These are phyloP conservation scores for Clusia tigrina DNA, from an alignment of 2,888 invertebrate species.

Conservation along the genomic window DNA sequence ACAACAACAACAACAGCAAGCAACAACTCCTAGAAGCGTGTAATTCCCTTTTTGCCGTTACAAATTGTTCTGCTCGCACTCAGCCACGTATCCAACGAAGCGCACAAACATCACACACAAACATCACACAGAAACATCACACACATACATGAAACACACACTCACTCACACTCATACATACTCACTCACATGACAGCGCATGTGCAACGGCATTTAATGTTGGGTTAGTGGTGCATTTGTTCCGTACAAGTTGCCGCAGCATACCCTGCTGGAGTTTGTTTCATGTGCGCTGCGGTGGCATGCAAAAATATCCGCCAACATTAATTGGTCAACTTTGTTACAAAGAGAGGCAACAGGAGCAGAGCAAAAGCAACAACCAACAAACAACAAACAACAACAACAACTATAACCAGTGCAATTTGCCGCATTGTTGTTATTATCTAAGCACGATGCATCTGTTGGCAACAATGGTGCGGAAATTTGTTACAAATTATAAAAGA, in stretches of 20 bases:
- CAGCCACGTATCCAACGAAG: too few species aligned
- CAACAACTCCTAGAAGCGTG: background rate
- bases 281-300: conserved; percentile 2
- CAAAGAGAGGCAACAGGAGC: too few species aligned
- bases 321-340: conserved; percentile 56
- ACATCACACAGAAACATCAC: too few species aligned
- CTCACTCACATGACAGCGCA: background rate
- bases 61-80: conserved; percentile 28
- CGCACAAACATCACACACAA: too few species aligned
- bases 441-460: background rate
- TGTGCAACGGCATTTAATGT: conserved; percentile 11
- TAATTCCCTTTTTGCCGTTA: conserved; percentile 18
- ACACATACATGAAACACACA: too few species aligned
- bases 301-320: conserved; percentile 37
- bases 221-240: conserved; percentile 26
- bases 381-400: conserved; percentile 33
- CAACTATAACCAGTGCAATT: conserved; percentile 24
- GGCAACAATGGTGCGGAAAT: background rate
- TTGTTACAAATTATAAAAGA: too few species aligned
- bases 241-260: background rate
- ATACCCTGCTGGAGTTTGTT: conserved; percentile 31
- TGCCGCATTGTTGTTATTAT: conserved; percentile 18
- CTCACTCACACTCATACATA: conserved; percentile 2
- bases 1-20: background rate
- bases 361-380: conserved; percentile 26